These are phyloP conservation scores for Cryptocephalus moraei DNA, from an alignment of 2,888 invertebrate genomes.

Conservation along the genomic window DNA sequence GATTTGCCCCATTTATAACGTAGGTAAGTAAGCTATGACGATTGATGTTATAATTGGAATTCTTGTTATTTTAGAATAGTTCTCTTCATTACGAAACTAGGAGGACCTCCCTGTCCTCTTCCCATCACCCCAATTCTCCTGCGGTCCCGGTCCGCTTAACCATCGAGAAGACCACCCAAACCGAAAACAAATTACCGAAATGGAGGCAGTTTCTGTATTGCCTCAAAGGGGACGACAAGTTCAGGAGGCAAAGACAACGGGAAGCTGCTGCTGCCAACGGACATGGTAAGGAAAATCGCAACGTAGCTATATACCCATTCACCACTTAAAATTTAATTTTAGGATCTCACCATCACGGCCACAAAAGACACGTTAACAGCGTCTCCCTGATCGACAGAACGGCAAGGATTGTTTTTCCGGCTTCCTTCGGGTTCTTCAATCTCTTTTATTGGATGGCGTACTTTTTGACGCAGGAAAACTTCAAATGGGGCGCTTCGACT, in stretches of 20 bases:
- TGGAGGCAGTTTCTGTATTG: conserved; percentile 76
- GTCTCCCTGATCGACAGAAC: conserved; percentile 78
- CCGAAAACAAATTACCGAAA: conserved; percentile 62
- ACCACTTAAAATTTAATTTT: neutral
- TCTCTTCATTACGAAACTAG: conserved; percentile 34
- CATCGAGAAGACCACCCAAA: conserved; percentile 76
- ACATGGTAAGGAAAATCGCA: conserved; percentile 5
- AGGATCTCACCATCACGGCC: conserved; percentile 21
- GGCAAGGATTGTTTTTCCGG: conserved; percentile 72
- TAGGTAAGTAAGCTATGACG: conserved; percentile 26
- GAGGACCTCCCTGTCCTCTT: conserved; percentile 25
- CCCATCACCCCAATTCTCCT: conserved; percentile 7
- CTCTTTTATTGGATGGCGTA: conserved; percentile 84
- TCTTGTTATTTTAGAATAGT: conserved; percentile 33
- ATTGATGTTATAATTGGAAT: neutral
- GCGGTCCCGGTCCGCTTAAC: conserved; percentile 46
- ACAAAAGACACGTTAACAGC: conserved; percentile 65
- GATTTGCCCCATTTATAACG: conserved; percentile 55
- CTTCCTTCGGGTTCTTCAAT: conserved; percentile 78
- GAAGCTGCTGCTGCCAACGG: conserved; percentile 52
- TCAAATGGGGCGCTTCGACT: conserved; percentile 62
- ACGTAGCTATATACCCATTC: neutral
- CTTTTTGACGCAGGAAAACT: conserved; percentile 66
- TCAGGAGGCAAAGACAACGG: conserved; percentile 60
- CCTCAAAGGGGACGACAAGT: conserved; percentile 66